phyloP scores from a whole-genome alignment of 2,113 vertebrate genomes.

The Lasiurus cinereus region DNA sequence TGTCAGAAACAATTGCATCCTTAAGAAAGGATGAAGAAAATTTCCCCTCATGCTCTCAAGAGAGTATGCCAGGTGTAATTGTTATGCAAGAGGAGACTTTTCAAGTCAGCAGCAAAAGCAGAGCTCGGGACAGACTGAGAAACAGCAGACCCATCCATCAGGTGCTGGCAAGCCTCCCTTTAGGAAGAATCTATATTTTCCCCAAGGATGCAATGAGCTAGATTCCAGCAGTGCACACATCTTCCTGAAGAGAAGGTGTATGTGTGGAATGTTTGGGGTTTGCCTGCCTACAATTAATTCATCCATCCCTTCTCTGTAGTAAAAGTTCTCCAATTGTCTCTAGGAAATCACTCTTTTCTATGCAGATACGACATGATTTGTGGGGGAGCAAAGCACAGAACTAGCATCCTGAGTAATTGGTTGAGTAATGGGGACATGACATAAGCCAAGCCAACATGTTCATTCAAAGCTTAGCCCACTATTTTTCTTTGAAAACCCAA shows the following conservation, averaged over 20 bases:
- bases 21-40: slow-evolving; percentile 72
- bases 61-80: slow-evolving; percentile 48
- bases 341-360: background rate
- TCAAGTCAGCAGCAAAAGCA: slow-evolving; percentile 53
- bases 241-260: slow-evolving; percentile 8
- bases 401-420: background rate
- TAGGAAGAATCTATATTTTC: slow-evolving; percentile 21
- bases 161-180: slow-evolving; percentile 8
- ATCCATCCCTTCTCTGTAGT: background rate
- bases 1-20: slow-evolving; percentile 78
- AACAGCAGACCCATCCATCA: slow-evolving; percentile 27
- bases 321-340: background rate
- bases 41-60: background rate
- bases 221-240: background rate
- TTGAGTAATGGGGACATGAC: background rate
- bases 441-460: background rate
- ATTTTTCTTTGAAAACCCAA: background rate
- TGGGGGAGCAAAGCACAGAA: background rate
- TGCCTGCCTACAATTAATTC: background rate
- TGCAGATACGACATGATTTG: background rate
- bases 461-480: background rate
- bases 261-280: background rate
- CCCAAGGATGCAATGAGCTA: background rate
- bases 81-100: slow-evolving; percentile 66
- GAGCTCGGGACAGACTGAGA: slow-evolving; percentile 21